Evolutionary conservation across 1,140 invertebrate genomes (phyloP).

Genomic region (Dysdera silvatica): DNA sequence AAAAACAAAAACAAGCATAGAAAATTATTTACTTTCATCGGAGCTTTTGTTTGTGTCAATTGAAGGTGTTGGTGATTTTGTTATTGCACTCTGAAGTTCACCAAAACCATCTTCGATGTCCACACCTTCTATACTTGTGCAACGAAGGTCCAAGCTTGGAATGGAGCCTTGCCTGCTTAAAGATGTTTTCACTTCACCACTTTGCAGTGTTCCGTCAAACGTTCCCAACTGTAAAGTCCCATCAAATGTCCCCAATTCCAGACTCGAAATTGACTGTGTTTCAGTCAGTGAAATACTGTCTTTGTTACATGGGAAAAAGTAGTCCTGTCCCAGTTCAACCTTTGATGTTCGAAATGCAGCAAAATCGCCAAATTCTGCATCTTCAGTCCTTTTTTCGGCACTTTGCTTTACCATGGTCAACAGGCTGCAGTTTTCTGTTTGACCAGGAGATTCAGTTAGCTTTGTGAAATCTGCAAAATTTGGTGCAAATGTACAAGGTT

Average conservation of each 20-base stretch:
- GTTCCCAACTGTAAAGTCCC: too few relatives aligned
- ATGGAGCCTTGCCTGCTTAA: conserved; percentile 48
- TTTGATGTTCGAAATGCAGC: conserved; percentile 1
- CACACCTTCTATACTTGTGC: conserved; percentile 40
- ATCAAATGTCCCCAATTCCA: conserved; percentile 44
- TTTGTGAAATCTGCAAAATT: conserved; percentile 24
- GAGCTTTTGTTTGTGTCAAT: neutral
- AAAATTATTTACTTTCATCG: conserved; percentile 9
- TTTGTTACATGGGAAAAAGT: conserved; percentile 24
- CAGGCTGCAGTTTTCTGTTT: neutral
- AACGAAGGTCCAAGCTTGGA: conserved; percentile 49
- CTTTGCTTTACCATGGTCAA: too few relatives aligned
- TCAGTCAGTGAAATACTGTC: conserved; percentile 35
- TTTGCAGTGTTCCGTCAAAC: conserved; percentile 31
- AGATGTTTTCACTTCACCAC: conserved; percentile 34
- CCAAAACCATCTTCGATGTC: conserved; percentile 42
- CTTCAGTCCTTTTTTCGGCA: conserved; percentile 27
- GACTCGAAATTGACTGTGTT: conserved; percentile 46
- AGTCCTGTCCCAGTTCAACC: conserved; percentile 23
- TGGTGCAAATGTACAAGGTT: neutral
- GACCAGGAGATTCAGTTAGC: neutral
- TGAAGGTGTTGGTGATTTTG: conserved; percentile 15
- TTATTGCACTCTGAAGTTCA: conserved; percentile 6
- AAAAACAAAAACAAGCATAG: too few relatives aligned
- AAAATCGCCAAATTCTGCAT: conserved; percentile 55